Base-by-base conservation (phyloP, 2,888 invertebrate genomes). In the Oscheius sp. region DNA sequence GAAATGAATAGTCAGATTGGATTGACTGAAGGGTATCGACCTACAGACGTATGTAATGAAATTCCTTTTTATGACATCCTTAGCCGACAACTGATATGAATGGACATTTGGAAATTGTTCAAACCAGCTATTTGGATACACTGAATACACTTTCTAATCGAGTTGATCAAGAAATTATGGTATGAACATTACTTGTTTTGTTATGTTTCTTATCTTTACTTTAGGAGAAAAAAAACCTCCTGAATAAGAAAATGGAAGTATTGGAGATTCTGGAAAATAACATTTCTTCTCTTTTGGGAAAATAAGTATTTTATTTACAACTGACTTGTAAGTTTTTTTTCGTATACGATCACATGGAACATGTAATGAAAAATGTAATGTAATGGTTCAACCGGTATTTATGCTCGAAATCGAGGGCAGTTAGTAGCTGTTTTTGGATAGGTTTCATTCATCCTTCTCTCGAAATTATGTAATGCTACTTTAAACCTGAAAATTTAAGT, bases 1-100 rank as follows among this genome's bases (percentile, higher is more conserved):
- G 32, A 62, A 28, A 2, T 47, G n/a, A 62, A 62, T 22, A 33
- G 32, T 12, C 20, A 47, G 9, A 8, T 22, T 17, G 47, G 32
- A 20, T 2, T 47, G 6, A n/a, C 24, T 20, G 47, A 28, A 44
- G 62, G 62, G 1, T 62, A 62, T 47, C 45, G 62, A 14, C 47
- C 62, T 6, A 5, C 32, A 20, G 30, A 33, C 22, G 59, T 59
- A 28, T n/a, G 41, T 59, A 20, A 12, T 38, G 12, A 5, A 9
- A 14, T 24, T 38, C 14, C 17, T 9, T 54, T 54, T 54, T 33
- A 30, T 32, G 2, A 12, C 20, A 30, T 54, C 8, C 36, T 54
- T 24, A 54, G 54, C 59, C 59, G 14, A 24, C 9, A 3, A 26
- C 17, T 22, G 59, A 59, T 28, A n/a, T 59, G 8, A 26, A n/a